Evolutionary conservation across 2,797 vertebrate species (phyloP), one percentile per base, ranked within the genome.

Genomic region (Cryptoblepharus egeriae): DNA sequence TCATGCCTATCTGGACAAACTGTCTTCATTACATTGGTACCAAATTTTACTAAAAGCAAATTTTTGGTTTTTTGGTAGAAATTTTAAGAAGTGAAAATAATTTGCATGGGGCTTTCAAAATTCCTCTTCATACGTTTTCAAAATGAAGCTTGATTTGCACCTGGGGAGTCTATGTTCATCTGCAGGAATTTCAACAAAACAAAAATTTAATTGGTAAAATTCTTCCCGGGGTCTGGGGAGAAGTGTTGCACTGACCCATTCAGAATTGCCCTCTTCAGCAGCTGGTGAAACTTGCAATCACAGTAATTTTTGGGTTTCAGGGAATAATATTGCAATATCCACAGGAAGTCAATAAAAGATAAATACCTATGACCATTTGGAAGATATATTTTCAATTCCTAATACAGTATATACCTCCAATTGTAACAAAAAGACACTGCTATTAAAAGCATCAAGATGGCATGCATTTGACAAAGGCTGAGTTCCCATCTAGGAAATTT

Each of bases 381-480:
- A 49, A 81, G 61, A 16, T 77, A 1, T 7, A 42, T 70, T 87
- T 82, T 61, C 45, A 69, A 88, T 45, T 7, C 32, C 80, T 67
- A 1, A 83, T 76, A n/a, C n/a, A n/a, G n/a, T n/a, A 74, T 4
- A 1, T 60, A 61, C 37, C 3, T 20, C 12, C 15, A 57, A 32
- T 52, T 85, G 91, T 85, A 89, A 92, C 88, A 55, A 28, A 11
- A n/a, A 5, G 35, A 81, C 80, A 28, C 49, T 70, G 81, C 32
- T 87, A 73, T 86, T 70, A 83, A 42, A 60, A 71, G 16, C 10
- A n/a, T 18, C 69, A 58, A 77, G 60, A 30, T 83, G 9, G 30
- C 15, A 83, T n/a, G 20, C 75, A n/a, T 1, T 39, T 83, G 75
- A 67, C 32, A 30, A 0, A 45, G 69, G 68, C 67, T 90, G 0